phyloP scores from a whole-genome alignment of 2,113 vertebrate genomes.

The Nothoprocta perdicaria region DNA sequence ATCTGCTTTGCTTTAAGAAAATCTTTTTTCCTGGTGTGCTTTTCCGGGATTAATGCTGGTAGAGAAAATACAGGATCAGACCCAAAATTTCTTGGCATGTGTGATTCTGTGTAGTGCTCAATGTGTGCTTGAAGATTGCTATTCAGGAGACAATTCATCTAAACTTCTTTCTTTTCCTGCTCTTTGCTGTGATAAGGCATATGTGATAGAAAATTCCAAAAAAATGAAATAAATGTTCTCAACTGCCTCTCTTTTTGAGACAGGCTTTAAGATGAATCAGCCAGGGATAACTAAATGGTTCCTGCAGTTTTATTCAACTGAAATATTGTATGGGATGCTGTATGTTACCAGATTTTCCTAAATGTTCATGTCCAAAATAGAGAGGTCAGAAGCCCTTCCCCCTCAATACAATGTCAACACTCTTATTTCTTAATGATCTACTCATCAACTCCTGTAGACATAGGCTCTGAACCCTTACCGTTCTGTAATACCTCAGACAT shows the following conservation, averaged over 20 bases:
- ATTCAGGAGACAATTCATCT: background rate
- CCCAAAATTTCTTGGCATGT: background rate
- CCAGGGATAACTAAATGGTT: conserved; percentile 17
- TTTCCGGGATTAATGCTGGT: background rate
- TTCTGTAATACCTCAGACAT: background rate
- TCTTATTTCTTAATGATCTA: background rate
- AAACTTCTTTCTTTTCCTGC: background rate
- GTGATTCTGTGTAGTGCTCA: background rate
- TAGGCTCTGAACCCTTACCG: background rate
- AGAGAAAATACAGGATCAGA: background rate
- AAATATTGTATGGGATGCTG: background rate
- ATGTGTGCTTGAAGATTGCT: background rate
- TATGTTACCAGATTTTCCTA: conserved; percentile 30
- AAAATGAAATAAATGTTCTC: background rate
- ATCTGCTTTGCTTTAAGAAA: conserved; percentile 12
- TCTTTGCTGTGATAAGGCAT: background rate
- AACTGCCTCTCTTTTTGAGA: background rate
- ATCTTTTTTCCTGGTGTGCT: background rate
- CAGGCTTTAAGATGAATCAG: conserved; percentile 32
- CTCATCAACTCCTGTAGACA: background rate
- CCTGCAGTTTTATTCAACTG: conserved; percentile 8
- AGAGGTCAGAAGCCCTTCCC: background rate
- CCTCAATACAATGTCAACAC: background rate
- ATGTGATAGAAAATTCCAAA: background rate
- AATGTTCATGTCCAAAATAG: background rate